phyloP scores from a whole-genome alignment of 2,113 vertebrate genomes.

The Anhinga anhinga region DNA sequence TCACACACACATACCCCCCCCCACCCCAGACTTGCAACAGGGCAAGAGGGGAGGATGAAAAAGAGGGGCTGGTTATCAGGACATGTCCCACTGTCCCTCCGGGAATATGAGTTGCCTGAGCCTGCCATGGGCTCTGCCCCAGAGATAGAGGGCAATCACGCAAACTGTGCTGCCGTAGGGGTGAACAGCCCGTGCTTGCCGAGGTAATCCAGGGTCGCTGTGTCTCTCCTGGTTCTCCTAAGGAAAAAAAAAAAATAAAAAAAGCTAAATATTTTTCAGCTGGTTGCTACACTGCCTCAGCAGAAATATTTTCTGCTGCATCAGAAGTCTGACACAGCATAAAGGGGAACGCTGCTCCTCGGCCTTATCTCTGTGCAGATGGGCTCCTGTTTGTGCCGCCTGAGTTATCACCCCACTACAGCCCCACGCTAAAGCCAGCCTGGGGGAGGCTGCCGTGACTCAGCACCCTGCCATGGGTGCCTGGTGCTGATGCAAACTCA shows the following conservation, averaged over 20 bases:
- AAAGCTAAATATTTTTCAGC: not conserved
- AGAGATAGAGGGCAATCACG: accelerated
- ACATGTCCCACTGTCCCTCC: accelerated
- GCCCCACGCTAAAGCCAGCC: not conserved
- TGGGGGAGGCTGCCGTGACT: not conserved
- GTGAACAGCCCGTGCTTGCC: accelerated
- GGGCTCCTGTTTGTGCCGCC: not conserved
- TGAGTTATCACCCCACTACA: accelerated
- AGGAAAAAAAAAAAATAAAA: not conserved
- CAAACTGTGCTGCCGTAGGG: accelerated
- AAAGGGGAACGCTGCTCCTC: not conserved
- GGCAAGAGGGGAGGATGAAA: not conserved
- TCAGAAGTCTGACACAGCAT: constrained; percentile 48
- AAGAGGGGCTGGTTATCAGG: not conserved
- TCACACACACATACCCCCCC: accelerated
- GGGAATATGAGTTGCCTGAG: not conserved
- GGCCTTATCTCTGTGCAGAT: not conserved
- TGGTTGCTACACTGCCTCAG: not conserved
- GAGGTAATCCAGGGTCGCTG: accelerated
- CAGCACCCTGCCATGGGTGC: not conserved
- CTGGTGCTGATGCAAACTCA: not conserved
- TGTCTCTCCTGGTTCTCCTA: not conserved
- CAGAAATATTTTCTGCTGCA: constrained; percentile 23
- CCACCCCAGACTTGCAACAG: not conserved
- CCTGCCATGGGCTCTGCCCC: not conserved